These are phyloP conservation scores for Ophioderma brevispina DNA, from an alignment of 35 echinoderm and acorn worm species.

Conservation along the genomic window DNA sequence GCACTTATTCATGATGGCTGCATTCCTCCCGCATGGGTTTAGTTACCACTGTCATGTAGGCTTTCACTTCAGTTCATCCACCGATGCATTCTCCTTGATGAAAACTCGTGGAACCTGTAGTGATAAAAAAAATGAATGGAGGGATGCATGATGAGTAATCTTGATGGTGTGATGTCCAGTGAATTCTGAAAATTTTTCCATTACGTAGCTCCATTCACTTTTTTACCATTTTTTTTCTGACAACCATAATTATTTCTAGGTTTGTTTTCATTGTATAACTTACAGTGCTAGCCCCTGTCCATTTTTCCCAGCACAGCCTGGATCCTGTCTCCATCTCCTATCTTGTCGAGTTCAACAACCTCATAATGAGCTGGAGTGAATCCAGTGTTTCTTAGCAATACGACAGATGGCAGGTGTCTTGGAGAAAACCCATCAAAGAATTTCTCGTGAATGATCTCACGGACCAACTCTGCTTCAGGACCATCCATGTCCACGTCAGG, in stretches of 20 bases:
- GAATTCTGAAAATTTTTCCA: too few species aligned
- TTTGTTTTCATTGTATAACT: too few species aligned
- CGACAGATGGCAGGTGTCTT: slow-evolving; percentile 68
- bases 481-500: slow-evolving; percentile 51
- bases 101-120: slow-evolving; percentile 58
- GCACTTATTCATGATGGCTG: slow-evolving; percentile 20
- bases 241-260: too few species aligned
- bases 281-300: slow-evolving; percentile 83
- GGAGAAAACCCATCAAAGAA: slow-evolving; percentile 84
- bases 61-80: slow-evolving; percentile 41
- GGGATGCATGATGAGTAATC: too few species aligned
- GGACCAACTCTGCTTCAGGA: slow-evolving; percentile 54
- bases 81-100: slow-evolving; percentile 59
- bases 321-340: slow-evolving; percentile 57
- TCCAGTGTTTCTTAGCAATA: slow-evolving; percentile 54
- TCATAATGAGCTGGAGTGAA: slow-evolving; percentile 80
- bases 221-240: too few species aligned
- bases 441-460: slow-evolving; percentile 86
- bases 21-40: slow-evolving; percentile 44
- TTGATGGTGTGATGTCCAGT: too few species aligned
- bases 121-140: too few species aligned
- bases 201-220: too few species aligned
- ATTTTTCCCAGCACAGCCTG: slow-evolving; percentile 77
- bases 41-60: slow-evolving; percentile 24
- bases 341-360: slow-evolving; percentile 74